phyloP scores from a whole-genome alignment of 2,888 invertebrate species.

The Brenthis ino region DNA sequence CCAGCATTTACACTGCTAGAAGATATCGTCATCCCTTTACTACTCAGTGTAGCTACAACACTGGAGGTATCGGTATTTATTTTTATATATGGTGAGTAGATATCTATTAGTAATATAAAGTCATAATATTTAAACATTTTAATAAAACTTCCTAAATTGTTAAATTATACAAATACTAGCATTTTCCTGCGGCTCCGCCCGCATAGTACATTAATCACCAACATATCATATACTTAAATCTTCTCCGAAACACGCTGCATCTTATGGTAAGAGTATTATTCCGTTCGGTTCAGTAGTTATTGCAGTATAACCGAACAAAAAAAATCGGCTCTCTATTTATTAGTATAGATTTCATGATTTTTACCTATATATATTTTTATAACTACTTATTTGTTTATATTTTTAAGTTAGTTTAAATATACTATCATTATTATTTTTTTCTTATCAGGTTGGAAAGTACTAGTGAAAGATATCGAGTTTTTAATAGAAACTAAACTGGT shows the following conservation, averaged over 20 bases:
- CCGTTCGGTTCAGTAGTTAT: too few species aligned
- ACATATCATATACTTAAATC: too few species aligned
- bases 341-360: too few species aligned
- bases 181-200: too few species aligned
- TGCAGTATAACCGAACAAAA: too few species aligned
- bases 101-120: too few species aligned
- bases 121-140: neutral
- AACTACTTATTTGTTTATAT: neutral
- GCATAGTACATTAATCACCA: too few species aligned
- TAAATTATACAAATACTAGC: neutral
- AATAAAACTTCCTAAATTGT: neutral
- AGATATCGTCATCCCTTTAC: conserved; percentile 57
- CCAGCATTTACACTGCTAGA: conserved; percentile 54
- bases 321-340: too few species aligned
- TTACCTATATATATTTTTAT: neutral
- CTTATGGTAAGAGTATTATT: too few species aligned
- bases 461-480: conserved; percentile 68
- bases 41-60: conserved; percentile 54
- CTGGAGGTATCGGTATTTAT: conserved; percentile 62
- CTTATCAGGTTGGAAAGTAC: conserved; percentile 59
- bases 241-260: too few species aligned
- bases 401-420: too few species aligned
- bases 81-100: conserved; percentile 66
- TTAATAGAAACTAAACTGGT: conserved; percentile 52
- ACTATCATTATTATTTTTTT: conserved; percentile 3